A percentile compares a stretch with the other conserved stretches of the same genome.
Conservation (phyloP, 2,888 invertebrate genomes). For the Tethea ocularis region DNA sequence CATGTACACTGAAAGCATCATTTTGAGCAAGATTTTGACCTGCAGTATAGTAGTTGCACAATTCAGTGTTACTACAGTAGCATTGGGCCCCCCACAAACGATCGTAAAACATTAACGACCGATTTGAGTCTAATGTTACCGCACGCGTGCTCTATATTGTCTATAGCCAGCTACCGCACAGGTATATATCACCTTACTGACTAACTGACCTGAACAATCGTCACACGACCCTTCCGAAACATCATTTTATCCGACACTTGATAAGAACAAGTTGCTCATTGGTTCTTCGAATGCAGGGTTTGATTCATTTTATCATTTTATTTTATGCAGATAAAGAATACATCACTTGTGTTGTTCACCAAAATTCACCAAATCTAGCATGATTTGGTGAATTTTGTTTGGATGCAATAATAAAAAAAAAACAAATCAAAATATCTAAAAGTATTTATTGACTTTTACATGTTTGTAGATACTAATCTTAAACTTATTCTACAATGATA, state of each 20-base stretch:
- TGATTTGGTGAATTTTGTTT: no score
- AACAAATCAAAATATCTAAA: no score
- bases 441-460: no score
- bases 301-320: background rate
- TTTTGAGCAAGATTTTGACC: no score
- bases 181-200: background rate
- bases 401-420: no score
- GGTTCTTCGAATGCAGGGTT: background rate
- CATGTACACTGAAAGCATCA: no score
- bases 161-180: background rate
- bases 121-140: conserved; percentile 7
- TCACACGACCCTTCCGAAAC: background rate
- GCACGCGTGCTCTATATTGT: conserved; percentile 18
- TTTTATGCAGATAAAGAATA: no score
- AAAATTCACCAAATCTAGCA: no score
- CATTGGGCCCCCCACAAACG: background rate
- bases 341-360: no score
- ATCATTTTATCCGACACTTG: background rate
- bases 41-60: background rate
- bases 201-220: background rate
- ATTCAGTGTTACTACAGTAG: background rate
- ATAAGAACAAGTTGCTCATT: background rate
- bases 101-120: conserved; percentile 2
- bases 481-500: no score
- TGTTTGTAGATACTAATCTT: no score